Base-by-base conservation (phyloP, 2,797 vertebrate species). In the Cryptoprocta ferox region DNA sequence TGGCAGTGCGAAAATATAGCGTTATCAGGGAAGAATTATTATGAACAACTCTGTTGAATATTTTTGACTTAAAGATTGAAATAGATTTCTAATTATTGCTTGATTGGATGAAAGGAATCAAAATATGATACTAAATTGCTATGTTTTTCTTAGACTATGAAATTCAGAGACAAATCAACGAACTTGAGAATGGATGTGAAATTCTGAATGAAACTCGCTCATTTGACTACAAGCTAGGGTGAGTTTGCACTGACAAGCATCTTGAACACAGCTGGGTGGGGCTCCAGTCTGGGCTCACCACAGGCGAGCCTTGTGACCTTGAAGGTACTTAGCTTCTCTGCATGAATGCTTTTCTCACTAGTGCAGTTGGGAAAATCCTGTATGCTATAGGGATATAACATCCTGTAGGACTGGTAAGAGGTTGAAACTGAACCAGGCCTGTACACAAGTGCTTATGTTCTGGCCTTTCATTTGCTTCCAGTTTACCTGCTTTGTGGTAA, bases 191-290 rank as follows among this genome's bases (percentile, higher is more conserved):
- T 87, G 99, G 99, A 97, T 99, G 99, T 71, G 98, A 96, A 42
- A 99, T 99, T 98, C 98, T 99, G 96, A 99, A 99, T 97, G 99
- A 99, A 99, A 99, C 99, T 21, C 99, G 99, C 97, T 98, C 99
- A 0, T 99, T 99, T 97, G 99, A 99, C 98, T 99, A 98, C 98
- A 99, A 99, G 98, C 99, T 99, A 65, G 99, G 99, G 99, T 99
- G 98, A 99, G 99, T 98, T 95, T 81, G 75, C 85, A 4, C 95
- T 96, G 50, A 81, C 63, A 14, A 65, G 8, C 16, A 2, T 79
- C 15, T 68, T 65, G 39, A 50, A 37, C 6, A 7, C 9, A 81
- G 80, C 14, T 6, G 1, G 19, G 2, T 30, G 35, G 37, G 56
- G 11, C 19, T 10, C 2, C 1, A 6, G 2, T 2, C 71, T 32